Evolutionary conservation across 2,113 vertebrate genomes (phyloP), one percentile per base, ranked within the genome.

Genomic region (Heptranchias perlo): DNA sequence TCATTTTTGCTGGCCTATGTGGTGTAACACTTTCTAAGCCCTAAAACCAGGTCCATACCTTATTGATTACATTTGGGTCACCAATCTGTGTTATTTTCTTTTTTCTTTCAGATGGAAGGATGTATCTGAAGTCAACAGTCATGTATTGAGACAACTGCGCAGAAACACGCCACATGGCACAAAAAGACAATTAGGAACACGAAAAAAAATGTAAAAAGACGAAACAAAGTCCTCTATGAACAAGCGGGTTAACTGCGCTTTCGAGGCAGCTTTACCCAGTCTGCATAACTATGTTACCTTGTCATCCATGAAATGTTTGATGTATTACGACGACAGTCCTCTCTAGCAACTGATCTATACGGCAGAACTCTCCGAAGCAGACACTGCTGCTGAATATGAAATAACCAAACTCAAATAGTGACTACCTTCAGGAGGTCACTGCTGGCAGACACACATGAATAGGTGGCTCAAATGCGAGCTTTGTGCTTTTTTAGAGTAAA

Each of bases 121-220:
- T 99, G 97, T 99, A 99, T 98, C 98, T 99, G 98, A 99, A 99
- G 98, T 99, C 99, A 97, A 98, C 99, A 96, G 99, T 99, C 98
- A 99, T 99, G 99, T 99, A 99, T 97, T 99, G 98, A 99, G 97
- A 97, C 97, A 97, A 97, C 97, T 97, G 97, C 96, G 97, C 97
- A 97, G 97, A 98, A 97, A 58, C 25, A 91, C 28, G n/a, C 94
- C 65, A 73, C 65, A 31, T 95, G 94, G 52, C 28, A 52, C 65
- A 13, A 95, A 95, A 69, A 95, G 65, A 69, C 94, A 95, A 65
- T 65, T 65, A 95, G 64, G 64, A 95, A 44, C 23, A 67, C 11
- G 47, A 67, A 95, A 67, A 95, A 95, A 95, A 65, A 64, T 95
- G 64, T 95, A 69, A 35, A 94, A 62, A 52, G n/a, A 67, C n/a